These are phyloP conservation scores for Anoplopoma fimbria DNA, from an alignment of 2,113 vertebrate genomes.

Conservation along the genomic window DNA sequence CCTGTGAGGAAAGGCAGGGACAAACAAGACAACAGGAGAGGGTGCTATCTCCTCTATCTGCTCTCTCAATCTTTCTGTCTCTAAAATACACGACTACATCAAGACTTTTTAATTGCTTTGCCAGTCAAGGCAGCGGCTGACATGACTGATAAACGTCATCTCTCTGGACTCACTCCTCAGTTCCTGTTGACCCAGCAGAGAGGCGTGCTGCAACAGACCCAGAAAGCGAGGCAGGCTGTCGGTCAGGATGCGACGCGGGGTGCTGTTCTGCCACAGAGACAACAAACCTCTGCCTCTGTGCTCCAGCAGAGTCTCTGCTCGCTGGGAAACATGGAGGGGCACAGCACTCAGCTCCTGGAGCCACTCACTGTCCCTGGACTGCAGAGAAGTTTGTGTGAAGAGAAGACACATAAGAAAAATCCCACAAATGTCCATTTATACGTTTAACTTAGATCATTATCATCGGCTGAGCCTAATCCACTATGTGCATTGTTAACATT, in stretches of 20 bases:
- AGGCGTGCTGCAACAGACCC: slow-evolving; percentile 73
- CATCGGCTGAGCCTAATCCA: not conserved
- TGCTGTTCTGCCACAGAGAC: slow-evolving; percentile 79
- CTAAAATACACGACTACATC: not conserved
- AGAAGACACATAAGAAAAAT: not conserved
- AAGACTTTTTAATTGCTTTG: not conserved
- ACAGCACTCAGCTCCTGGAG: slow-evolving; percentile 75
- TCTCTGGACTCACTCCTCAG: slow-evolving; percentile 85
- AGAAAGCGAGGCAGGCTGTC: slow-evolving; percentile 77
- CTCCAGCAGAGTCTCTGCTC: slow-evolving; percentile 68
- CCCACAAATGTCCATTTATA: not conserved
- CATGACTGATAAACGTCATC: no score
- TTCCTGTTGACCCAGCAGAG: slow-evolving; percentile 85
- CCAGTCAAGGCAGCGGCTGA: not conserved
- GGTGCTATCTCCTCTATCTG: not conserved
- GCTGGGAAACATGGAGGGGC: slow-evolving; percentile 68
- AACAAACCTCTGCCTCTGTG: slow-evolving; percentile 15
- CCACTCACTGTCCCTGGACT: slow-evolving; percentile 79
- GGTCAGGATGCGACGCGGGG: slow-evolving; percentile 64
- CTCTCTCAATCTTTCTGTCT: not conserved
- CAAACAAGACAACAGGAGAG: not conserved
- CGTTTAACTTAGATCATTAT: not conserved
- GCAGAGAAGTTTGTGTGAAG: not conserved
- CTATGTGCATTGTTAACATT: not conserved
- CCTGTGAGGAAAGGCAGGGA: slow-evolving; percentile 6